phyloP scores from a whole-genome alignment of 2,113 vertebrate species.

The Panthera leo region DNA sequence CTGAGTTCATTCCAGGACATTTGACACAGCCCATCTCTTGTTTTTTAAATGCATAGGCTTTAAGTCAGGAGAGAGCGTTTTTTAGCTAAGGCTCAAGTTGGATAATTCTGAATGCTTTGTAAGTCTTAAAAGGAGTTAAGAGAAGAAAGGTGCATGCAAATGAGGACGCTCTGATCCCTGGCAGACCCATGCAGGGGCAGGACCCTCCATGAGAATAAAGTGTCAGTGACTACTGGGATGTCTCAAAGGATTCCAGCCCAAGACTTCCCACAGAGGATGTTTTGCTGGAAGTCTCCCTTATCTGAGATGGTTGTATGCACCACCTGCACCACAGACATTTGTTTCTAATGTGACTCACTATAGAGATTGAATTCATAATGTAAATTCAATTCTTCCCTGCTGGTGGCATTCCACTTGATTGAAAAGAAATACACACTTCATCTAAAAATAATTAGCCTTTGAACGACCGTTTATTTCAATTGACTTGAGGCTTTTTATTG shows the following conservation, averaged over 20 bases:
- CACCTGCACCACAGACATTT: background rate
- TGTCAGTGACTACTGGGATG: background rate
- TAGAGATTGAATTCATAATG: background rate
- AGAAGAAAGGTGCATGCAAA: background rate
- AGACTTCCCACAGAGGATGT: background rate
- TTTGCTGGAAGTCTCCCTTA: background rate
- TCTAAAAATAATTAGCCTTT: conserved; percentile 57
- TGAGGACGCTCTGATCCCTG: background rate
- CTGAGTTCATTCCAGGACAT: conserved; percentile 73
- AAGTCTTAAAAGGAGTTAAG: conserved; percentile 7
- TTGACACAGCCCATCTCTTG: background rate
- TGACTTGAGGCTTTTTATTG: conserved; percentile 36
- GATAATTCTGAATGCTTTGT: background rate
- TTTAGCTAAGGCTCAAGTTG: background rate
- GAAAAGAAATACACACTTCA: conserved; percentile 33
- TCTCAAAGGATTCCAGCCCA: background rate
- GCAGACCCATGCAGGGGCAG: background rate
- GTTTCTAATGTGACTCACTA: background rate
- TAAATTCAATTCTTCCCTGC: conserved; percentile 3
- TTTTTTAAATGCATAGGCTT: conserved; percentile 36
- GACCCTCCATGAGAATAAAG: background rate
- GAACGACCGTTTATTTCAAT: background rate
- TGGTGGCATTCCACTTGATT: background rate
- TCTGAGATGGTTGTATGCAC: background rate
- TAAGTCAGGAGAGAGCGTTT: background rate